Percentiles rank a stretch among this genome's conserved stretches.
Conservation (phyloP, 2,113 vertebrate genomes). For the Pterocles burchelli region DNA sequence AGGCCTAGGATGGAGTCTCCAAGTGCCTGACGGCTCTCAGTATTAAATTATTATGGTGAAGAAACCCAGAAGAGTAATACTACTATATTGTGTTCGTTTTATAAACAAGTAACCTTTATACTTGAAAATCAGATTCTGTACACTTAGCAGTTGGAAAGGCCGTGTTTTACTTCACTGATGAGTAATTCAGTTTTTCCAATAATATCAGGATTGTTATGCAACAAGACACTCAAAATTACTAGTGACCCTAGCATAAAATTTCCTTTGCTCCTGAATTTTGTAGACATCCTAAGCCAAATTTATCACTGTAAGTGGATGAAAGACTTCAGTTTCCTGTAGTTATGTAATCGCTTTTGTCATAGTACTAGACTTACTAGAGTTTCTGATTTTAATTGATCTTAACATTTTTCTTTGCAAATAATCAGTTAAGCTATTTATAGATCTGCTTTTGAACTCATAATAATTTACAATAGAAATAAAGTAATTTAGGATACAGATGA, state of each 20-base stretch:
- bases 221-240: background rate
- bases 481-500: background rate
- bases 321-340: background rate
- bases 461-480: background rate
- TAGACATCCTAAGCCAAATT: background rate
- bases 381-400: background rate
- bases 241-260: background rate
- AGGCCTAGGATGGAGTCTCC: background rate
- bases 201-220: background rate
- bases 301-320: background rate
- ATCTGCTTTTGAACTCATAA: background rate
- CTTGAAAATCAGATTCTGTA: background rate
- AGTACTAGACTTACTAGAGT: background rate
- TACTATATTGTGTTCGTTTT: background rate
- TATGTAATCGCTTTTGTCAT: background rate
- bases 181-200: background rate
- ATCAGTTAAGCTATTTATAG: background rate
- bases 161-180: background rate
- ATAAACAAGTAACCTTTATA: background rate
- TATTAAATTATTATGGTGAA: background rate
- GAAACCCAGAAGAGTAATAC: background rate
- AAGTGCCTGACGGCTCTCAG: background rate
- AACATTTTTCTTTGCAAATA: background rate
- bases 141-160: background rate
- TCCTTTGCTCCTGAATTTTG: background rate